Percentiles rank a stretch among this genome's conserved stretches.
phyloP scores from a whole-genome alignment of 2,888 invertebrate species.

The Mylabris sibirica region DNA sequence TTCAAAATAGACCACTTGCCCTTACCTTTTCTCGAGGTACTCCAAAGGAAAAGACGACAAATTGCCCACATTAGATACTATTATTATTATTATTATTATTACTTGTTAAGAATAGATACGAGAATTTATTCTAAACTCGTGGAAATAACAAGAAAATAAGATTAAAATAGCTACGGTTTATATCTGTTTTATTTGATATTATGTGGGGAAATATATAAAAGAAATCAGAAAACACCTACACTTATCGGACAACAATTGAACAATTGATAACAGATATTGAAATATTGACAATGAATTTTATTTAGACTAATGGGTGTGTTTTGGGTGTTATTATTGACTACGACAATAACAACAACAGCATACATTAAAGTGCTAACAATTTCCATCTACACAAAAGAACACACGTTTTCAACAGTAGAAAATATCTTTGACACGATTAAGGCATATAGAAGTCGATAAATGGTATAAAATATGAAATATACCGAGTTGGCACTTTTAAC shows the following conservation, averaged over 20 bases:
- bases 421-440: no score
- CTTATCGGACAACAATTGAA: neutral
- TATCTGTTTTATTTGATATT: neutral
- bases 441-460: no score
- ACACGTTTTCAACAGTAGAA: neutral
- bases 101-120: neutral
- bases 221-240: conserved; percentile 1
- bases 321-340: neutral
- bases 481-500: no score
- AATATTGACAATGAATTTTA: conserved; percentile 5
- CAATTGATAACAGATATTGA: conserved; percentile 1
- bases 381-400: neutral
- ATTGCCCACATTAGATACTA: neutral
- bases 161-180: neutral
- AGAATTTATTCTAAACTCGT: neutral
- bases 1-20: neutral
- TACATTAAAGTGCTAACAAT: neutral
- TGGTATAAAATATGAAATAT: no score
- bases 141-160: conserved; percentile 15
- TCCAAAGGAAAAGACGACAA: neutral
- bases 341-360: neutral
- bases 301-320: conserved; percentile 4
- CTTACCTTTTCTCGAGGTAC: neutral
- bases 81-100: neutral
- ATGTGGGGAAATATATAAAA: neutral